A percentile compares a stretch with the other conserved stretches of the same genome.
phyloP scores from a whole-genome alignment of 37 sponge, comb jelly and placozoan genomes.

The Halisarca cf. caerulea region DNA sequence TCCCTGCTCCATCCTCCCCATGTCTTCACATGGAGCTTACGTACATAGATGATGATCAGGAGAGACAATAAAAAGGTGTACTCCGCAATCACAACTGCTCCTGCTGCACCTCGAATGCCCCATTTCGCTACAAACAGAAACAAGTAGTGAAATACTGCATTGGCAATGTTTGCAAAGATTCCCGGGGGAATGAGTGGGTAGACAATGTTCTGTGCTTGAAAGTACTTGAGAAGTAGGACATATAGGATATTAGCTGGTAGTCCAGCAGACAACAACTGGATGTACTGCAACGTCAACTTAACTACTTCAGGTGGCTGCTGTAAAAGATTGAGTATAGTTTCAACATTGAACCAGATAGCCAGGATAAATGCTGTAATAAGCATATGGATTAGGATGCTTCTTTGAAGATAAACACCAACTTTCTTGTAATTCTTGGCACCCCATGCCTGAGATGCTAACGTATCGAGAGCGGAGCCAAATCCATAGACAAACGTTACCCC shows the following conservation, averaged over 20 bases:
- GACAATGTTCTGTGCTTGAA: constrained; percentile 60
- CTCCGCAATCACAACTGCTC: background rate
- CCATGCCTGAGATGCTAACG: constrained; percentile 32
- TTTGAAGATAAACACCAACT: constrained; percentile 55
- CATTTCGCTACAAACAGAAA: constrained; percentile 28
- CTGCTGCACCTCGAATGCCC: constrained; percentile 26
- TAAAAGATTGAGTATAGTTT: constrained; percentile 50
- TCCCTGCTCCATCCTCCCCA: background rate
- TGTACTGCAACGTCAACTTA: constrained; percentile 15
- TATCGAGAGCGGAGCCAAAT: background rate
- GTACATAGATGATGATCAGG: constrained; percentile 5
- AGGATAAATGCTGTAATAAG: constrained; percentile 7
- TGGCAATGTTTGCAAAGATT: background rate
- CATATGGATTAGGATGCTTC: constrained; percentile 39
- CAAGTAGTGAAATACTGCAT: constrained; percentile 20
- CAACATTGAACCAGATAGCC: constrained; percentile 50
- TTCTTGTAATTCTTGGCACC: constrained; percentile 66
- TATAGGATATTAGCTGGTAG: background rate
- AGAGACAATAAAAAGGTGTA: background rate
- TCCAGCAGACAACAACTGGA: background rate
- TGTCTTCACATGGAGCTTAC: constrained; percentile 49
- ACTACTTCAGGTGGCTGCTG: constrained; percentile 56
- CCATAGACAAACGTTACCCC: too few relatives aligned
- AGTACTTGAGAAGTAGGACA: constrained; percentile 45
- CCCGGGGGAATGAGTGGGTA: constrained; percentile 38